Evolutionary conservation across 2,888 invertebrate species (phyloP), one percentile per base, ranked within the genome.

Genomic region (Oligia fasciuncula): DNA sequence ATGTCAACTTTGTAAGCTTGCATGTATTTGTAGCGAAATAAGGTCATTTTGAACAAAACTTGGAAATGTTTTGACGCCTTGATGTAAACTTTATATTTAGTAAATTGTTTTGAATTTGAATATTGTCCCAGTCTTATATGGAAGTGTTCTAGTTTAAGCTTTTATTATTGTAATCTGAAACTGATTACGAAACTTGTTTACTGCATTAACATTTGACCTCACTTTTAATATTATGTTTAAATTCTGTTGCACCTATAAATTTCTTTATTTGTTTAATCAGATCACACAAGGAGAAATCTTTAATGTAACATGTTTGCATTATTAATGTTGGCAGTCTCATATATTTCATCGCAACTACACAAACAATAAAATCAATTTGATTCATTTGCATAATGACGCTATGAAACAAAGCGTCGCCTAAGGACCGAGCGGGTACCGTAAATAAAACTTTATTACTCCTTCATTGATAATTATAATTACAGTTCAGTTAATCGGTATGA

Each of bases 381-480:
- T 57, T 71, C 35, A 80, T 80, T 80, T 73, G 60, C 66, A 74
- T 87, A 63, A 51, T 87, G n/a, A 69, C 46, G 51, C 71, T 46
- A 69, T 85, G 57, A 67, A 67, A 85, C 57, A 73, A 85, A 77
- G 66, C 67, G 40, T 51, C 35, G 73, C 88, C 81, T 71, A 29
- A 76, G 79, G 81, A 76, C 71, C 43, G 35, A 54, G n/a, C 43
- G 6, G 23, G 69, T 43, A 73, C 67, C 74, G 86, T 86, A 80
- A 87, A 87, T 87, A 85, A 74, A 66, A 68, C 17, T 84, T 88
- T 80, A 89, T 79, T 77, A 79, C 83, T 73, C 74, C 57, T 65
- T 84, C 69, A 84, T 81, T 81, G 79, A 77, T 81, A 81, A 85
- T 88, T 79, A 85, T 77, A 84, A 88, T 86, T 80, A 86, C 68